phyloP scores from a whole-genome alignment of 1,140 invertebrate species.

The Trichoplusia ni region DNA sequence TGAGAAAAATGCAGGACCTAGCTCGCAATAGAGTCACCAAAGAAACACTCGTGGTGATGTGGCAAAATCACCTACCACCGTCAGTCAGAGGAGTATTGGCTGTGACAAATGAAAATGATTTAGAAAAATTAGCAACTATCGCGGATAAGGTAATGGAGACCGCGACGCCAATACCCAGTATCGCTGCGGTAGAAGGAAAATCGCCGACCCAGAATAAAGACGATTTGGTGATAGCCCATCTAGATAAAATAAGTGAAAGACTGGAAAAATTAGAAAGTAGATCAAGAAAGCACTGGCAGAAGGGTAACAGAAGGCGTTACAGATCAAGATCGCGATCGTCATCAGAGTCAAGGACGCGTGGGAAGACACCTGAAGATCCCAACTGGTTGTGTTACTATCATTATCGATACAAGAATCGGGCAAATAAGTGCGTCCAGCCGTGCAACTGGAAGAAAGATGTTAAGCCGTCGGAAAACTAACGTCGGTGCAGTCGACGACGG shows the following conservation, averaged over 20 bases:
- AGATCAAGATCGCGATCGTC: neutral
- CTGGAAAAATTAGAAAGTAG: neutral
- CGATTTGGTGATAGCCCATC: neutral
- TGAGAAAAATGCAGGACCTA: slow-evolving; percentile 10
- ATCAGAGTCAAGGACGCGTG: no score
- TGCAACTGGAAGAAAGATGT: slow-evolving; percentile 32
- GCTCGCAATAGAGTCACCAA: neutral
- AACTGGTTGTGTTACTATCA: slow-evolving; percentile 33
- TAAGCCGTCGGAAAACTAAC: slow-evolving; percentile 31
- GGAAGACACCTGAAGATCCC: neutral
- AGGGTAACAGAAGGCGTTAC: neutral
- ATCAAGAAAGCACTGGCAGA: neutral
- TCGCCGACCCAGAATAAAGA: neutral
- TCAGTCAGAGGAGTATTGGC: neutral
- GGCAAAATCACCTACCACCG: slow-evolving; percentile 2
- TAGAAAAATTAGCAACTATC: neutral
- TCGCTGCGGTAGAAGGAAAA: neutral
- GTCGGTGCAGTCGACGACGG: slow-evolving; percentile 16
- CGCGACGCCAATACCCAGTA: neutral
- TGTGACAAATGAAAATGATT: neutral
- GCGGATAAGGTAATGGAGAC: slow-evolving; percentile 25
- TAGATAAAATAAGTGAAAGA: neutral
- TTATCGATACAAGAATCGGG: slow-evolving; percentile 8
- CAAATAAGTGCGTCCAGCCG: slow-evolving; percentile 11
- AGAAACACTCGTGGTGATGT: neutral